A percentile compares a stretch with the other conserved stretches of the same genome.
Evolutionary conservation across 92 coral and sea anemone species (phyloP).

Genomic region (Zoanthus gigantus): DNA sequence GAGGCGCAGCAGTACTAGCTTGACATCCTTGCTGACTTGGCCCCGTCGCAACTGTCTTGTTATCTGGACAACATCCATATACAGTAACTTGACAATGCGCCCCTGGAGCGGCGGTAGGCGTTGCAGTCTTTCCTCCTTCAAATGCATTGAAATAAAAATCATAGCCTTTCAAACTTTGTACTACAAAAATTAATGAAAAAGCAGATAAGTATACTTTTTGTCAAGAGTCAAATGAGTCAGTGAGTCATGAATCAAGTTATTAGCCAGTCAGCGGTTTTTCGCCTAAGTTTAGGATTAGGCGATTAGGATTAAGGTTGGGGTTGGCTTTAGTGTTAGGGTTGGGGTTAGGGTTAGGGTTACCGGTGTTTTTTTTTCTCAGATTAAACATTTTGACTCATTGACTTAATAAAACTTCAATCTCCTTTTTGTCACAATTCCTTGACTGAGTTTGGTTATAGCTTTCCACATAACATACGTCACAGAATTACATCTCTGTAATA

Average conservation of each 20-base stretch:
- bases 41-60: conserved; percentile 80
- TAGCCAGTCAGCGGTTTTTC: too few relatives aligned
- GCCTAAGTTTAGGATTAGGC: too few relatives aligned
- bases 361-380: too few relatives aligned
- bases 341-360: too few relatives aligned
- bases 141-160: neutral
- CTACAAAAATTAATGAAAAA: neutral
- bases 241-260: too few relatives aligned
- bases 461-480: too few relatives aligned
- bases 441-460: neutral
- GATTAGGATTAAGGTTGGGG: too few relatives aligned
- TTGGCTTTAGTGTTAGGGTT: too few relatives aligned
- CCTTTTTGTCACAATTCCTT: too few relatives aligned
- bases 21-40: conserved; percentile 86
- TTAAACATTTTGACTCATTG: too few relatives aligned
- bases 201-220: neutral
- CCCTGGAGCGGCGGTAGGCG: conserved; percentile 46
- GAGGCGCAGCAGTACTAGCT: neutral
- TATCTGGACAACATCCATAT: conserved; percentile 94
- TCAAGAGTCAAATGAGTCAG: neutral
- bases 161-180: neutral
- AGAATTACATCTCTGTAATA: too few relatives aligned
- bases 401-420: too few relatives aligned
- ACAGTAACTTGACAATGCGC: conserved; percentile 69
- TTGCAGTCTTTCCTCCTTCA: conserved; percentile 35